Percentiles rank a stretch among this genome's conserved stretches.
Conservation (phyloP, 2,888 invertebrate genomes). For the Sphaeridia pumilis region DNA sequence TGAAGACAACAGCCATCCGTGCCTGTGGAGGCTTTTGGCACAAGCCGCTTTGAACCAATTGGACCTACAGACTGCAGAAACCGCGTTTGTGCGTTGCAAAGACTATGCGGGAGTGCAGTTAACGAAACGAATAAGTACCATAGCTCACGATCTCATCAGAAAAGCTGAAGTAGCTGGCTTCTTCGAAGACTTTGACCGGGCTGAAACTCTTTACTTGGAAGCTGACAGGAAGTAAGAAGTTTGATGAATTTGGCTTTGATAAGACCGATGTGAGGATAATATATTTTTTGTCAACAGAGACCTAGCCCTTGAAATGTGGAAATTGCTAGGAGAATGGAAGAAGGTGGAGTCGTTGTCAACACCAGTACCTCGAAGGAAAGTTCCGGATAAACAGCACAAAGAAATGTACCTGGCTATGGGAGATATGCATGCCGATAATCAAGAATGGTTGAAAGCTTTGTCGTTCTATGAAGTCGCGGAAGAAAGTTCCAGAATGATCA, state of each 20-base stretch:
- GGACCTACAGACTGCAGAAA: slow-evolving; percentile 80
- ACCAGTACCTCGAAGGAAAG: slow-evolving; percentile 38
- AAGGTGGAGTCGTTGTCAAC: slow-evolving; percentile 60
- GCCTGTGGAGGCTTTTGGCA: slow-evolving; percentile 84
- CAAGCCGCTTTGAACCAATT: slow-evolving; percentile 81
- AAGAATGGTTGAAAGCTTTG: slow-evolving; percentile 60
- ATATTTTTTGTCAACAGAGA: slow-evolving; percentile 51
- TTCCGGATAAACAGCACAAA: slow-evolving; percentile 22
- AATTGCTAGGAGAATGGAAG: slow-evolving; percentile 90
- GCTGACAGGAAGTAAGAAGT: slow-evolving; percentile 65
- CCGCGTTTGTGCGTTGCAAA: slow-evolving; percentile 84
- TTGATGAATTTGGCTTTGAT: not conserved
- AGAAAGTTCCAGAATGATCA: slow-evolving; percentile 69
- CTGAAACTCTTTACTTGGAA: slow-evolving; percentile 84
- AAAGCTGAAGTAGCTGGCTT: slow-evolving; percentile 83
- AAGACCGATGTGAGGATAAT: not conserved
- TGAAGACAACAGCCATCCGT: slow-evolving; percentile 91
- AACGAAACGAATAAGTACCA: slow-evolving; percentile 68
- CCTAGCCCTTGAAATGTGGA: slow-evolving; percentile 72
- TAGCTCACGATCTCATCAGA: slow-evolving; percentile 64
- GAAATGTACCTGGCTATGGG: slow-evolving; percentile 37
- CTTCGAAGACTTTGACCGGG: slow-evolving; percentile 85
- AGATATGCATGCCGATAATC: slow-evolving; percentile 36
- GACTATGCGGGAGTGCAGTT: slow-evolving; percentile 94
- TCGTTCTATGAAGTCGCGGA: slow-evolving; percentile 73